Conservation (phyloP, 2,113 vertebrate species). For the Nothoprocta pentlandii region DNA sequence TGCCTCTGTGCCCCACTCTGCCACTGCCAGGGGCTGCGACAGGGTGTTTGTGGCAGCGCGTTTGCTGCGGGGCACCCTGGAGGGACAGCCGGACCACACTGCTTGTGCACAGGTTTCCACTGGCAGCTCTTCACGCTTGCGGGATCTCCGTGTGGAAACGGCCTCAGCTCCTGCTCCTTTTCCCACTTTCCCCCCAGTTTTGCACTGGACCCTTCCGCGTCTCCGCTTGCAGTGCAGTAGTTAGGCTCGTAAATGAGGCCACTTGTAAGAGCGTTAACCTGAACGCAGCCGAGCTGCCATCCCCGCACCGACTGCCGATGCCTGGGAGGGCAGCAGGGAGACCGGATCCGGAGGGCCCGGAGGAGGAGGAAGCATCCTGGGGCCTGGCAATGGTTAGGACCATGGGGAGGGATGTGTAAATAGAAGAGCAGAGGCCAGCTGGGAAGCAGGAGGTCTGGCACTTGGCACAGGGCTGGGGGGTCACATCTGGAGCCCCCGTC, state of each 20-base stretch:
- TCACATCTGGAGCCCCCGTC: slow-evolving; percentile 60
- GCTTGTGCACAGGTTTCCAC: background rate
- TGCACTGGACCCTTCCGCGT: too few relatives aligned
- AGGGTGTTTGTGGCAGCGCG: background rate
- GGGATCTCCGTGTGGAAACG: background rate
- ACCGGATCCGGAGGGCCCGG: background rate
- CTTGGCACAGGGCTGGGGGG: background rate
- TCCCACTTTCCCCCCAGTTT: too few relatives aligned
- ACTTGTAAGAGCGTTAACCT: background rate
- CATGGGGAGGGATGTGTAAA: slow-evolving; percentile 27
- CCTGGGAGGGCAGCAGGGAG: background rate
- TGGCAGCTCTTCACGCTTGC: background rate
- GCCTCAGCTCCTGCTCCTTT: too few relatives aligned
- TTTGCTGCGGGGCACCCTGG: background rate
- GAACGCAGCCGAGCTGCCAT: background rate
- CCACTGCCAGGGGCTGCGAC: background rate
- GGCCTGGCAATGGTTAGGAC: slow-evolving; percentile 51
- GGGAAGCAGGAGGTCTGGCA: slow-evolving; percentile 57
- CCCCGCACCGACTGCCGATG: background rate
- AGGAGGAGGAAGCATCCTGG: accelerated
- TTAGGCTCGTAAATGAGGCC: background rate
- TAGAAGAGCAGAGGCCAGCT: slow-evolving; percentile 37
- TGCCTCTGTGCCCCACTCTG: background rate
- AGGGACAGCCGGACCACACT: background rate
- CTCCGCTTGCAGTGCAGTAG: background rate